Conservation (phyloP, 2,797 vertebrate species). For the Mionectes olivaceus region DNA sequence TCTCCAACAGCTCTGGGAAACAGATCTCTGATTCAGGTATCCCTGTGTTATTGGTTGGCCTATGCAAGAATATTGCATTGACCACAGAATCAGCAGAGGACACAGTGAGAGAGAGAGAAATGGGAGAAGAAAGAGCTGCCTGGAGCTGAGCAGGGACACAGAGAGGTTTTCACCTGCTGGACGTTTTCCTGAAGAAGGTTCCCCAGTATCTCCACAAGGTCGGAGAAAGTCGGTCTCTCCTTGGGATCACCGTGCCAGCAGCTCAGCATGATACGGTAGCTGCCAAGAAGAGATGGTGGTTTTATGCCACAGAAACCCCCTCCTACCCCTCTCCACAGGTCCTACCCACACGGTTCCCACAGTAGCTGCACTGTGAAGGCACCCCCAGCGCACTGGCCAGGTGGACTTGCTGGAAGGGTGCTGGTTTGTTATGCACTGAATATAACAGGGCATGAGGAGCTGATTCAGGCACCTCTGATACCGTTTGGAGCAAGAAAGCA, state of each 20-base stretch:
- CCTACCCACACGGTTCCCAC: not conserved
- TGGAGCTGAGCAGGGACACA: not conserved
- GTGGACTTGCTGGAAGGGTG: not conserved
- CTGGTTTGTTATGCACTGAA: not conserved
- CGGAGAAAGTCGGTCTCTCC: conserved; percentile 91
- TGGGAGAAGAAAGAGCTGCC: not conserved
- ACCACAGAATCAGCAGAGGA: not conserved
- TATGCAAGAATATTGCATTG: not conserved
- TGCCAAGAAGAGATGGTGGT: conserved; percentile 62
- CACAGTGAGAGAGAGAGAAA: not conserved
- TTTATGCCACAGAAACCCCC: not conserved
- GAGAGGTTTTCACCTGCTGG: conserved; percentile 83
- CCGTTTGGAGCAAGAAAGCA: not conserved
- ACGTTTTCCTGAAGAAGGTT: conserved; percentile 92
- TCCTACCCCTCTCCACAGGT: not conserved
- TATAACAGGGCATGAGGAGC: not conserved
- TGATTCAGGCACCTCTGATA: not conserved
- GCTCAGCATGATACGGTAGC: conserved; percentile 96
- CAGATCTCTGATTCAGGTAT: not conserved
- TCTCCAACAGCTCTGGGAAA: not conserved
- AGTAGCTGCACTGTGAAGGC: not conserved
- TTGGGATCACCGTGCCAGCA: conserved; percentile 96
- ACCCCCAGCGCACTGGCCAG: not conserved
- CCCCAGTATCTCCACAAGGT: conserved; percentile 93
- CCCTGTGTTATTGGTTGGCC: not conserved